A percentile compares a stretch with the other conserved stretches of the same genome.
Conservation (phyloP, 1,140 invertebrate genomes). For the Nomia melanderi region DNA sequence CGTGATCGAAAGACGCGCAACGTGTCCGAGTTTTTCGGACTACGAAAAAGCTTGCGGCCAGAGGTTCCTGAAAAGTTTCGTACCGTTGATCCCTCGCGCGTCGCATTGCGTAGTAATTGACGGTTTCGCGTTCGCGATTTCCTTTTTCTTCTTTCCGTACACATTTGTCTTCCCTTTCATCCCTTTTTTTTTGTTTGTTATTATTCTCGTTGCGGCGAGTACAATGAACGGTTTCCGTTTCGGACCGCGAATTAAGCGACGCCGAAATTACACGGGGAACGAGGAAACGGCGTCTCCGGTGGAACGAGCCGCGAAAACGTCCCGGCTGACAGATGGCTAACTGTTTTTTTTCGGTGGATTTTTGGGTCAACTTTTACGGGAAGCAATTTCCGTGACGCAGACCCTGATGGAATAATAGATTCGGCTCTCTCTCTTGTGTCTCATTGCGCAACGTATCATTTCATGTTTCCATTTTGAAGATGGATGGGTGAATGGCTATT, state of each 20-base stretch:
- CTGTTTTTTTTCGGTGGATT: not conserved
- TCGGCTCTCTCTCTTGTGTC: too few species aligned
- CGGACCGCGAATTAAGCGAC: not conserved
- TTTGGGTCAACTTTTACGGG: constrained; percentile 3
- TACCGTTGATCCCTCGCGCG: constrained; percentile 19
- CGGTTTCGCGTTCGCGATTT: not conserved
- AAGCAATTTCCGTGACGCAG: not conserved
- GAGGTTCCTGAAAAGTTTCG: constrained; percentile 16
- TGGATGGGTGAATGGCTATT: too few species aligned
- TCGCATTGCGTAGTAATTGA: constrained; percentile 14
- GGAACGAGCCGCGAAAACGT: not conserved
- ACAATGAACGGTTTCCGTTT: not conserved
- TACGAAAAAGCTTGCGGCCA: not conserved
- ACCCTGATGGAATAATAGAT: too few species aligned
- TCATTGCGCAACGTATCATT: too few species aligned
- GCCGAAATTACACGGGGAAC: not conserved
- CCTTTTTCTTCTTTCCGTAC: not conserved
- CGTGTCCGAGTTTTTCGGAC: not conserved
- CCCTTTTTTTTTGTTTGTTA: not conserved
- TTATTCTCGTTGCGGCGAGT: not conserved
- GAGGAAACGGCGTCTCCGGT: not conserved
- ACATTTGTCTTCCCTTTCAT: too few species aligned
- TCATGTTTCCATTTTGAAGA: too few species aligned
- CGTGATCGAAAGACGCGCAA: too few species aligned
- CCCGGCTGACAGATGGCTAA: not conserved